Percentiles rank a stretch among this genome's conserved stretches.
phyloP scores from a whole-genome alignment of 2,113 vertebrate species.

The Sceloporus tristichus region DNA sequence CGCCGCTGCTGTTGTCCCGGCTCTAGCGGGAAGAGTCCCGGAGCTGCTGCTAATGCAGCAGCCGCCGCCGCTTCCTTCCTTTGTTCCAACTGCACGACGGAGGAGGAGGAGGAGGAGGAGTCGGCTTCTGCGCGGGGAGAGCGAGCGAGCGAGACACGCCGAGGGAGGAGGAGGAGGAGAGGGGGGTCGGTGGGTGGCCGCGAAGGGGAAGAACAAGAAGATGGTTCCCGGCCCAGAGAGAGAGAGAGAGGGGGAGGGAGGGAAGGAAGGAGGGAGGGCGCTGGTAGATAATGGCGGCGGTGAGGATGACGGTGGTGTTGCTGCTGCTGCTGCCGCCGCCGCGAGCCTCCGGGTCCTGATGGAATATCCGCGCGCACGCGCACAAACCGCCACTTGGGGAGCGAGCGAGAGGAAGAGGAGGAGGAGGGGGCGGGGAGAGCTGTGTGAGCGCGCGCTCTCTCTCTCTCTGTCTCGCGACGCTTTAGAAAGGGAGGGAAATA shows the following conservation, averaged over 20 bases:
- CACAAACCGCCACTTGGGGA: too few relatives aligned
- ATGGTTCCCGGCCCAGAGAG: neutral
- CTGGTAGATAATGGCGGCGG: too few relatives aligned
- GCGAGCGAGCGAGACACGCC: neutral
- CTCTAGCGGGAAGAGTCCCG: slow-evolving; percentile 21
- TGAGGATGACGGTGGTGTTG: too few relatives aligned
- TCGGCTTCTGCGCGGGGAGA: slow-evolving; percentile 35
- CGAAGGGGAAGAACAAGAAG: neutral
- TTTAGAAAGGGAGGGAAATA: too few relatives aligned
- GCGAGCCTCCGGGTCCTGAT: too few relatives aligned
- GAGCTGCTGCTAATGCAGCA: neutral
- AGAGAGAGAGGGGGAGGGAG: neutral
- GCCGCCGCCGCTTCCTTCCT: slow-evolving; percentile 55
- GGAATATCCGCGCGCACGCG: too few relatives aligned
- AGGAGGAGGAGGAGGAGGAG: slow-evolving; percentile 19
- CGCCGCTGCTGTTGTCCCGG: slow-evolving; percentile 4
- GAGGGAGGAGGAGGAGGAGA: neutral
- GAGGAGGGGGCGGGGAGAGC: neutral
- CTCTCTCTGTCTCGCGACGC: neutral
- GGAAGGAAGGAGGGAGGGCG: neutral
- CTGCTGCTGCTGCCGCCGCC: too few relatives aligned
- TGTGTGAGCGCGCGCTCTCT: too few relatives aligned
- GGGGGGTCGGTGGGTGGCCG: neutral
- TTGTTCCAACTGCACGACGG: slow-evolving; percentile 52
- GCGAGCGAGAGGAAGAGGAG: fast-evolving